These are phyloP conservation scores for Nibea coibor DNA, from an alignment of 2,113 vertebrate genomes.

Conservation along the genomic window DNA sequence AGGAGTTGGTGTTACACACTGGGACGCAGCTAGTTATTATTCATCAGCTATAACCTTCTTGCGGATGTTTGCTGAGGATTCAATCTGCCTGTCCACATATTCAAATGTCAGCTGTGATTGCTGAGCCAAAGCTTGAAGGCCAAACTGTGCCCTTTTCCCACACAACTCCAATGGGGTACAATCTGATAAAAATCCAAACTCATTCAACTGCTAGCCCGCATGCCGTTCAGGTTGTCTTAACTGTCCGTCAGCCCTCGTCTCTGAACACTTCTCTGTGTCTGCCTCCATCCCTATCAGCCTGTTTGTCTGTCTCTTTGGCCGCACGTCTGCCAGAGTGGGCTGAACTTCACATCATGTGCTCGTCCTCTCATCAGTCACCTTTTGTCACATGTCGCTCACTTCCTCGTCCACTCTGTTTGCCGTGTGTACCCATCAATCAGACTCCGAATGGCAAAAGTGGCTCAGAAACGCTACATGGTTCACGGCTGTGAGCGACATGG, in stretches of 20 bases:
- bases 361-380: slow-evolving; percentile 30
- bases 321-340: slow-evolving; percentile 43
- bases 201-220: slow-evolving; percentile 14
- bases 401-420: slow-evolving; percentile 24
- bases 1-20: slow-evolving; percentile 13
- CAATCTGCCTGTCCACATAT: slow-evolving; percentile 58
- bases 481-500: not conserved
- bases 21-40: slow-evolving; percentile 49
- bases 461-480: not conserved
- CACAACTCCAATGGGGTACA: slow-evolving; percentile 33
- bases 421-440: not conserved
- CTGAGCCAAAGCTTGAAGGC: slow-evolving; percentile 59
- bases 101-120: slow-evolving; percentile 75
- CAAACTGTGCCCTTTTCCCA: slow-evolving; percentile 67
- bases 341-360: slow-evolving; percentile 47
- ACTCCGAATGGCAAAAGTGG: slow-evolving; percentile 4
- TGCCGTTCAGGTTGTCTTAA: slow-evolving; percentile 36
- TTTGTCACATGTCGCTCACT: slow-evolving; percentile 21
- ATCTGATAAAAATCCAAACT: slow-evolving; percentile 50
- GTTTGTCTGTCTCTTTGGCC: slow-evolving; percentile 37
- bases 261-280: slow-evolving; percentile 47
- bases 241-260: slow-evolving; percentile 36
- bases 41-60: slow-evolving; percentile 49
- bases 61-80: slow-evolving; percentile 60
- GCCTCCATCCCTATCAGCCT: slow-evolving; percentile 45